Base-by-base conservation (phyloP, 2,888 invertebrate genomes). In the Troides helena region DNA sequence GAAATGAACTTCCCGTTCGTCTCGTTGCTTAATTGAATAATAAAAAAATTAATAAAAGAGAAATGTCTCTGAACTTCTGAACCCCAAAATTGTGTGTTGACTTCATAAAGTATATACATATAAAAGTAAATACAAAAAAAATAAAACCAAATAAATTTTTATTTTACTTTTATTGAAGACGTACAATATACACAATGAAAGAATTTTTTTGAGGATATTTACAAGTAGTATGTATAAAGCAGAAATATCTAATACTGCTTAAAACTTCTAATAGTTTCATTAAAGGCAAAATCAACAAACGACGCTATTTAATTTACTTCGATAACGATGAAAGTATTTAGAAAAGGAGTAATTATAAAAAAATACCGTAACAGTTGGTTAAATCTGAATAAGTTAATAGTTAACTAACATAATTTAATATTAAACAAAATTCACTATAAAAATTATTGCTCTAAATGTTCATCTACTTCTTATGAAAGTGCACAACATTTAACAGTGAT, bases 401-500 rank as follows among this genome's bases (percentile, higher is more conserved):
- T 53, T 23, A 63, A 10, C 53, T 43, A 50, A 67, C 57, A 67
- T 17, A 8, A 67, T 60, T 21, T 6, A 60, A 63, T 59, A 14
- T 58, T 65, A 68, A 72, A 70, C 65, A 63, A 73, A 63, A 65
- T 69, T 62, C 68, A 78, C 81, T 84, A 84, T 82, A 80, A 89
- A 89, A 90, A 89, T 87, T 88, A 91, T 91, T 89, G 86, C 85
- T 86, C 85, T 88, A 89, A 85, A 86, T 76, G 84, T 60, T 84
- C 83, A 78, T 80, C 88, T 89, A 89, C 85, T 73, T 74, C 80
- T 85, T 86, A 87, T 82, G 83, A 89, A 89, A 83, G 92, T 92
- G 92, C 92, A 92, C 90, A 90, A 92, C 92, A 92, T 92, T 92
- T 91, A 92, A 92, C 92, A 92, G 92, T 92, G 92, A 90, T 88